Conservation (phyloP, 2,113 vertebrate species). For the Pachypanchax playfairii region DNA sequence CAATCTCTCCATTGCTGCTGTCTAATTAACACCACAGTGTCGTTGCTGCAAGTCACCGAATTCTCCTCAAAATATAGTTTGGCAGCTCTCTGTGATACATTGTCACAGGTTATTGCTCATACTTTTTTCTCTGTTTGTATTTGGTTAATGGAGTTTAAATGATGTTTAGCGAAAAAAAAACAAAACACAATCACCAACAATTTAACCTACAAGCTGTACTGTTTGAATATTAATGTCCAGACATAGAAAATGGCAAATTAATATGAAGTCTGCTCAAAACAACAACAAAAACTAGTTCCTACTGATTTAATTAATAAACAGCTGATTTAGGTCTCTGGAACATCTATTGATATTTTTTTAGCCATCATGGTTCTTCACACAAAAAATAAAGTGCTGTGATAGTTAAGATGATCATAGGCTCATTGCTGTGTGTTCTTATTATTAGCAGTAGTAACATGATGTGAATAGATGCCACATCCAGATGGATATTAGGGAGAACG, state of each 20-base stretch:
- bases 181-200: not conserved
- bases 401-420: constrained; percentile 47
- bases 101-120: constrained; percentile 15
- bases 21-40: constrained; percentile 70
- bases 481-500: constrained; percentile 58
- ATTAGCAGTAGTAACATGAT: constrained; percentile 35
- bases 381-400: constrained; percentile 30
- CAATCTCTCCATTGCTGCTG: constrained; percentile 49
- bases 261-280: too few species aligned
- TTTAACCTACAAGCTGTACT: not conserved
- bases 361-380: constrained; percentile 11
- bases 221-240: not conserved
- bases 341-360: too few species aligned
- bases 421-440: constrained; percentile 37
- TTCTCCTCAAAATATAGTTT: constrained; percentile 45
- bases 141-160: not conserved
- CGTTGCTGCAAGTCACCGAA: constrained; percentile 39
- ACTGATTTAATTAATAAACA: too few species aligned
- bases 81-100: constrained; percentile 23
- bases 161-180: too few species aligned
- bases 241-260: too few species aligned
- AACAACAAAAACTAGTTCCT: too few species aligned
- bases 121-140: not conserved
- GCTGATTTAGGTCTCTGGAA: too few species aligned
- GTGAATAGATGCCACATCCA: constrained; percentile 46